phyloP scores from a whole-genome alignment of 1,140 invertebrate species.

The Theocolax elegans region DNA sequence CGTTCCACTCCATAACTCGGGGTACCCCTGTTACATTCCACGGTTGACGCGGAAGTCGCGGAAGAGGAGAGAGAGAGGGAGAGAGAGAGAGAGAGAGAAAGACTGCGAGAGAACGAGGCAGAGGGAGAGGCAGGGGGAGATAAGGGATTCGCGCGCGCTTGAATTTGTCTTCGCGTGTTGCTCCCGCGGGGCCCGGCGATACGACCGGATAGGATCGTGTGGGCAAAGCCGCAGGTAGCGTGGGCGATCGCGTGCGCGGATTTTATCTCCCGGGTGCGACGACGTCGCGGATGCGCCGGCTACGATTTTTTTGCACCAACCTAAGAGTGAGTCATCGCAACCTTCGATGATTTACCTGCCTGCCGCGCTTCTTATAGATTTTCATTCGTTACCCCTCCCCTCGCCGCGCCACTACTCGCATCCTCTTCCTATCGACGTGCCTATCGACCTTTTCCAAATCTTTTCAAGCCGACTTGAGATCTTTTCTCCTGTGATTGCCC shows the following conservation, averaged over 20 bases:
- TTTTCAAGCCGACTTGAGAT: too few relatives aligned
- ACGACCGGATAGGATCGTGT: constrained; percentile 47
- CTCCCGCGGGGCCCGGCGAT: constrained; percentile 42
- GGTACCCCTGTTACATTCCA: background rate
- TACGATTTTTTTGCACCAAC: too few relatives aligned
- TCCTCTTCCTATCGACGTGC: too few relatives aligned
- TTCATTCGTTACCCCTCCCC: too few relatives aligned
- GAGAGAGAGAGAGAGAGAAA: background rate
- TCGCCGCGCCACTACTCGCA: too few relatives aligned
- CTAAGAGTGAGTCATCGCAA: too few relatives aligned
- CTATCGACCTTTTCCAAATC: too few relatives aligned
- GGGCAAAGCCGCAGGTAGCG: too few relatives aligned
- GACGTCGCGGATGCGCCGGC: background rate
- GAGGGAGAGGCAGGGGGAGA: constrained; percentile 10
- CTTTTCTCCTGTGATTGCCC: too few relatives aligned
- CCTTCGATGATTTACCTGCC: too few relatives aligned
- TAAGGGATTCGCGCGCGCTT: constrained; percentile 46
- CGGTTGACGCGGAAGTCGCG: background rate
- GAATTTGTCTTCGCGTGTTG: constrained; percentile 53
- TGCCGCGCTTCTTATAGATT: too few relatives aligned
- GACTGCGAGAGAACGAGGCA: background rate
- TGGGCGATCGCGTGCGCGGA: background rate
- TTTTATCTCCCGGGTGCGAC: background rate
- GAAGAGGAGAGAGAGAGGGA: background rate
- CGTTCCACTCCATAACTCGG: constrained; percentile 4